Base-by-base conservation (phyloP, 2,888 invertebrate species). In the Hartigia nigra region DNA sequence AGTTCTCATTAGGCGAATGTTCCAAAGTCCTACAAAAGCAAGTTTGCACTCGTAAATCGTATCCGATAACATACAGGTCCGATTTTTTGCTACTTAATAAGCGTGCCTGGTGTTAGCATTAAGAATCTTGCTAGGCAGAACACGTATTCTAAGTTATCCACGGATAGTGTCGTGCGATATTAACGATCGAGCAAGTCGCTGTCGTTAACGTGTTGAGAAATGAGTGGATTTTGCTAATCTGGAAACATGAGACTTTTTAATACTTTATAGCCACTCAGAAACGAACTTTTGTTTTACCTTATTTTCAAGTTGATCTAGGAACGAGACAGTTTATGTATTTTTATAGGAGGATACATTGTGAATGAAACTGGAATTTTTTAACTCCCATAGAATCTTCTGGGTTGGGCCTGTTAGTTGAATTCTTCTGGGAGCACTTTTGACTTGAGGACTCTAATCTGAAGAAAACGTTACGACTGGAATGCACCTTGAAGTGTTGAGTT, bases 1-100 rank as follows among this genome's bases (percentile, higher is more conserved):
- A 55, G 76, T 34, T 72, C 31, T 78, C 35, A 31, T 37, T 74
- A 74, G 37, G 76, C 74, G 69, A 76, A 76, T 74, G 70, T 78
- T 74, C n/a, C 34, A 76, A 75, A 37, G 69, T 76, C 55, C 69
- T 69, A 32, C 69, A 76, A 32, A 32, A 37, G 31, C n/a, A 70
- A 70, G 70, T 69, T 35, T 70, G 75, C 75, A 75, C 72, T 72
- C 72, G 72, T 72, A 72, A 72, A 72, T 72, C 34, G 72, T 23
- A 34, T 72, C 31, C 72, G 72, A 34, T 72, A 34, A 72, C 55
- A 14, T 55, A 55, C 55, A 23, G 23, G 14, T 55, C 14, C 23
- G 55, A 55, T 23, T 23, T 23, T 55, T 55, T 55, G 23, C 55
- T 55, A 5, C 5, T 55, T 55, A 55, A 9, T 23, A 23, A 55